A percentile compares a stretch with the other conserved stretches of the same genome.
phyloP scores from a whole-genome alignment of 2,888 invertebrate species.

The Adela reaumurella region DNA sequence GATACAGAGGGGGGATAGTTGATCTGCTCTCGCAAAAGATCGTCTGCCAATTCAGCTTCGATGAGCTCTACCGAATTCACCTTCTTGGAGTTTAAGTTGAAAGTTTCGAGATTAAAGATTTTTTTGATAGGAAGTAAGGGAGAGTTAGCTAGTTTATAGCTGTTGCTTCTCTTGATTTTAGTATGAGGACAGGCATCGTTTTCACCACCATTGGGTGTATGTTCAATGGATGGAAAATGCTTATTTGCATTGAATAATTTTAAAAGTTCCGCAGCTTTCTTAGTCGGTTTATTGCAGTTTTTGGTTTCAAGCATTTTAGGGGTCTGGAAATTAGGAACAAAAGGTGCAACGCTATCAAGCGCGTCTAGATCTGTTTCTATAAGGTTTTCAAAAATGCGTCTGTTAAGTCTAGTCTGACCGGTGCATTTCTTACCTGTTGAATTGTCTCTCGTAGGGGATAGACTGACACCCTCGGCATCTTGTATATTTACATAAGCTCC shows the following conservation, averaged over 20 bases:
- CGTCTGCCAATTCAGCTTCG: conserved; percentile 59
- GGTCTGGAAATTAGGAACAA: conserved; percentile 46
- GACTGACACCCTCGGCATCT: conserved; percentile 58
- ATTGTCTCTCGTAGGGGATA: conserved; percentile 59
- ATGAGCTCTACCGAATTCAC: conserved; percentile 53
- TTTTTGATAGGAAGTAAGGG: conserved; percentile 65
- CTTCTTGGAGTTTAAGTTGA: conserved; percentile 39
- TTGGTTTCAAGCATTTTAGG: conserved; percentile 40
- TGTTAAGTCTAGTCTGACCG: conserved; percentile 24
- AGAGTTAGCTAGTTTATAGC: conserved; percentile 78
- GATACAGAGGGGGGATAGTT: conserved; percentile 68
- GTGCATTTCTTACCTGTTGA: conserved; percentile 65
- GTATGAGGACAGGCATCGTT: conserved; percentile 26
- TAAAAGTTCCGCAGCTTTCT: conserved; percentile 43
- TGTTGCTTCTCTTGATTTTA: conserved; percentile 77
- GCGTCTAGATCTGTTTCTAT: conserved; percentile 20
- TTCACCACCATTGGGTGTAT: conserved; percentile 11
- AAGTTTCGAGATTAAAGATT: conserved; percentile 49
- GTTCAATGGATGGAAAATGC: conserved; percentile 17
- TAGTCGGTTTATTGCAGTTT: conserved; percentile 27
- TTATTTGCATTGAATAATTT: conserved; percentile 41
- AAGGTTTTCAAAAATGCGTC: conserved; percentile 22
- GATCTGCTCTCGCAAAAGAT: conserved; percentile 64
- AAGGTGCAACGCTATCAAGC: conserved; percentile 34
- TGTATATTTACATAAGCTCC: conserved; percentile 74